Percentiles rank a stretch among this genome's conserved stretches.
Evolutionary conservation across 2,113 vertebrate genomes (phyloP).

Genomic region (Nesogale talazaci): DNA sequence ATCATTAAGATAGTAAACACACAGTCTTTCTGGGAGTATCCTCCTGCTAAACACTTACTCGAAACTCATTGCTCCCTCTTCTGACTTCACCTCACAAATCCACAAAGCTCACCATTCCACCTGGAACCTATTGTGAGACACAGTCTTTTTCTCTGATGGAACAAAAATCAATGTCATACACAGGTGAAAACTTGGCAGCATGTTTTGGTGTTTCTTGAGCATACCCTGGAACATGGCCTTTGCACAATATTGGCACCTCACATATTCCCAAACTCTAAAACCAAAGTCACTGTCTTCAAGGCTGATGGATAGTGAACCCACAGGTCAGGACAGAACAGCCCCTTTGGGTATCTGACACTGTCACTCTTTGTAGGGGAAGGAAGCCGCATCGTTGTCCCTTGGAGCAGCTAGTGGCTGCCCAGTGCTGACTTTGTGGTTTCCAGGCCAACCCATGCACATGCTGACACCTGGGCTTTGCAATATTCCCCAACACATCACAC

Average conservation of each 20-base stretch:
- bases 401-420: too few species aligned
- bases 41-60: slow-evolving; percentile 61
- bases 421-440: too few species aligned
- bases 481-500: too few species aligned
- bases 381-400: too few species aligned
- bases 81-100: slow-evolving; percentile 37
- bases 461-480: too few species aligned
- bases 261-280: slow-evolving; percentile 19
- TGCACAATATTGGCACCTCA: neutral
- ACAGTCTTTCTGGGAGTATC: slow-evolving; percentile 25
- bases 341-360: too few species aligned
- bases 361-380: too few species aligned
- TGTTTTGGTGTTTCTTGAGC: neutral
- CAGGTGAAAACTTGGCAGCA: slow-evolving; percentile 70
- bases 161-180: slow-evolving; percentile 75
- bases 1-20: slow-evolving; percentile 1
- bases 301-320: too few species aligned
- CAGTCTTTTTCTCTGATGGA: slow-evolving; percentile 69
- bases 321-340: too few species aligned
- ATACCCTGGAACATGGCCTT: slow-evolving; percentile 49
- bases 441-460: too few species aligned
- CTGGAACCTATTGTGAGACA: slow-evolving; percentile 50
- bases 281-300: slow-evolving; percentile 14
- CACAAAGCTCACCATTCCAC: slow-evolving; percentile 65
- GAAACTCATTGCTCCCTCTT: slow-evolving; percentile 47